These are phyloP conservation scores for Pelochelys cantorii DNA, from an alignment of 2,797 vertebrate genomes.

Conservation along the genomic window DNA sequence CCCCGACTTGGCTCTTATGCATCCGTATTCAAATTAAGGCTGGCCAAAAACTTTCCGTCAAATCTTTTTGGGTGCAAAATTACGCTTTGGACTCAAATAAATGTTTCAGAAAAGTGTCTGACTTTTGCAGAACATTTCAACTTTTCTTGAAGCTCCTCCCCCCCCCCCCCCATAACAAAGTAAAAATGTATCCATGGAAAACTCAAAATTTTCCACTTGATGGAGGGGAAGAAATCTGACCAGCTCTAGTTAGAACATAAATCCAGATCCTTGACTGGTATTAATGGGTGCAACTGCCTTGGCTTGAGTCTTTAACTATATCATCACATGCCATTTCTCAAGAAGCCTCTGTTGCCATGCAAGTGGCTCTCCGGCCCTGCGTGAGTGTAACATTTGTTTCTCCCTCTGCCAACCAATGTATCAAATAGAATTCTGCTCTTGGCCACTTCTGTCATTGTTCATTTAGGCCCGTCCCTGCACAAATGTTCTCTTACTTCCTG, in stretches of 20 bases:
- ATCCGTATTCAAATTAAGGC: not conserved
- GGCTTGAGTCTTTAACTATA: not conserved
- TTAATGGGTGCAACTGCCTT: not conserved
- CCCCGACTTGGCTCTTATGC: not conserved
- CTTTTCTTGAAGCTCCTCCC: not conserved
- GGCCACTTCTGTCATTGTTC: not conserved
- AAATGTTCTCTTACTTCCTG: accelerated
- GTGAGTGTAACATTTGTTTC: accelerated
- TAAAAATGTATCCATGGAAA: accelerated
- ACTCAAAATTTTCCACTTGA: not conserved
- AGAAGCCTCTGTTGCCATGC: not conserved
- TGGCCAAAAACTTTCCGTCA: not conserved
- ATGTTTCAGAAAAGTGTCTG: accelerated
- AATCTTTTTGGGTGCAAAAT: not conserved
- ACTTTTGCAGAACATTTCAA: accelerated
- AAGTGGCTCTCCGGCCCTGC: not conserved
- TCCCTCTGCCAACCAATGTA: not conserved
- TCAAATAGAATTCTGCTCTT: not conserved
- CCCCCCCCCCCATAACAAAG: not conserved
- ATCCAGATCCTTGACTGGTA: not conserved
- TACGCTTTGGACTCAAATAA: not conserved
- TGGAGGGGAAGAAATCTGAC: not conserved
- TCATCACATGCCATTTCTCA: not conserved
- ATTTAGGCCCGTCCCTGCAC: accelerated
- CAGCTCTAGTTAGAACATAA: not conserved